Evolutionary conservation across 2,113 vertebrate species (phyloP).

Genomic region (Orientallactaga bullata): DNA sequence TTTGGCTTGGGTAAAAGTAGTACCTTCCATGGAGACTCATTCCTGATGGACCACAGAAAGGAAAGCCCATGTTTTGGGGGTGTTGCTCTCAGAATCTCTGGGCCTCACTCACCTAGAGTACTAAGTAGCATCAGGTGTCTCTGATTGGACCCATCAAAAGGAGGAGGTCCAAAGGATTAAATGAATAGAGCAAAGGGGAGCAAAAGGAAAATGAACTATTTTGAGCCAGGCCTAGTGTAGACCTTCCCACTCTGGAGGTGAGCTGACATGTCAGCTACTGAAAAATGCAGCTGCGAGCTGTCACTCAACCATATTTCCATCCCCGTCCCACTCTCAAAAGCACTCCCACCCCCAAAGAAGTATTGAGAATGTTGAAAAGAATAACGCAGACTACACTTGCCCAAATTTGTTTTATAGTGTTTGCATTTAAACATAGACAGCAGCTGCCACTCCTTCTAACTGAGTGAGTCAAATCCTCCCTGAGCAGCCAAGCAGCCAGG

Average conservation of each 20-base stretch:
- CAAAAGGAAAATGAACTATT: background rate
- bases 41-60: background rate
- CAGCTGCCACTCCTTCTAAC: slow-evolving; percentile 10
- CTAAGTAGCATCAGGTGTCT: background rate
- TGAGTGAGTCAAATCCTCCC: slow-evolving; percentile 15
- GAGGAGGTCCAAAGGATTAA: background rate
- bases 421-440: slow-evolving; percentile 50
- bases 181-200: background rate
- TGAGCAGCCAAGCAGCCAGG: background rate
- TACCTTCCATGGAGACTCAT: background rate
- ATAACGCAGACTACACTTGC: background rate
- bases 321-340: slow-evolving; percentile 11
- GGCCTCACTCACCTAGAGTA: background rate
- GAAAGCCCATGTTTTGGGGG: background rate
- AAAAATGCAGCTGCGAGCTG: background rate
- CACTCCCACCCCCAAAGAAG: slow-evolving; percentile 40
- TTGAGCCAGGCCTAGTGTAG: background rate
- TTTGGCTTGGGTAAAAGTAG: background rate
- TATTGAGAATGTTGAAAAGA: slow-evolving; percentile 39
- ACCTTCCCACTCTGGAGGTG: background rate
- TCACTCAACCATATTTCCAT: background rate
- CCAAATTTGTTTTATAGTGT: slow-evolving; percentile 38
- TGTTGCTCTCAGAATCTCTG: background rate
- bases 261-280: background rate
- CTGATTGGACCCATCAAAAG: background rate